Evolutionary conservation across 1,140 invertebrate genomes (phyloP).

Genomic region (Formica exsecta): DNA sequence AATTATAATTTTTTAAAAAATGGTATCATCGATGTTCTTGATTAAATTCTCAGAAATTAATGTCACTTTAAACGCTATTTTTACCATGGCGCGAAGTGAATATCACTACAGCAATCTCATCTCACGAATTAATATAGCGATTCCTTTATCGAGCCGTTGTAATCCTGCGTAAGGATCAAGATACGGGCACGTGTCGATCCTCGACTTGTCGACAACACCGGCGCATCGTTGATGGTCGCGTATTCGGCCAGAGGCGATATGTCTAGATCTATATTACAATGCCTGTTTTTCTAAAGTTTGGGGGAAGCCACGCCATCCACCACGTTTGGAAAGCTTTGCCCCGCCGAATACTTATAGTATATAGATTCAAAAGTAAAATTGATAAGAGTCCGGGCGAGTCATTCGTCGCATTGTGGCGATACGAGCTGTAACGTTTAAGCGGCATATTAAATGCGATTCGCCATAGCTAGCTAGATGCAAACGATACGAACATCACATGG

Average conservation of each 20-base stretch:
- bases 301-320: neutral
- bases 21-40: neutral
- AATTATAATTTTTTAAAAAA: neutral
- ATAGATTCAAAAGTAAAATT: neutral
- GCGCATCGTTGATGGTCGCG: constrained; percentile 8
- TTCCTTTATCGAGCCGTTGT: constrained; percentile 69
- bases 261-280: constrained; percentile 60
- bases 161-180: constrained; percentile 45
- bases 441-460: constrained; percentile 13
- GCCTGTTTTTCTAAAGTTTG: constrained; percentile 24
- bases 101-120: constrained; percentile 14
- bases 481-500: constrained; percentile 13
- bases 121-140: constrained; percentile 39
- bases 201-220: constrained; percentile 37
- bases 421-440: neutral
- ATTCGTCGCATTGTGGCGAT: neutral
- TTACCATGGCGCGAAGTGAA: neutral
- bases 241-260: constrained; percentile 57
- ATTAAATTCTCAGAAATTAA: neutral
- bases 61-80: neutral
- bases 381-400: neutral
- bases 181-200: constrained; percentile 38
- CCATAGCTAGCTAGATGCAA: constrained; percentile 5
- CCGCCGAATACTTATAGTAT: constrained; percentile 17
- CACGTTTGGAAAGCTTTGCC: constrained; percentile 24